Conservation (phyloP, 2,797 vertebrate species). For the Thalassophryne amazonica region DNA sequence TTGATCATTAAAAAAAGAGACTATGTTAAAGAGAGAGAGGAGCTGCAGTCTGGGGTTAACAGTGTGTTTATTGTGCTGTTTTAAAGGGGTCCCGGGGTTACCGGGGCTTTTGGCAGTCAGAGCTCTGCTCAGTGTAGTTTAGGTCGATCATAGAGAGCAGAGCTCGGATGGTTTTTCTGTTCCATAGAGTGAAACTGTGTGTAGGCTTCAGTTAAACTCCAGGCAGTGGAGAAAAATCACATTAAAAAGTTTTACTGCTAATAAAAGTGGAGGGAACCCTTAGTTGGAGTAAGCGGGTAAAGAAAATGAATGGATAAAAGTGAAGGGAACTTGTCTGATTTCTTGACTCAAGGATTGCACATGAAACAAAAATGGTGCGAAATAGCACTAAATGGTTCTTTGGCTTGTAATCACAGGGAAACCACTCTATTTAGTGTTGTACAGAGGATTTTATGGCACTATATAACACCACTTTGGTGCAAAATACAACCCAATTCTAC, state of each 20-base stretch:
- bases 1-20: background rate
- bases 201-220: background rate
- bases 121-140: constrained; percentile 13
- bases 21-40: background rate
- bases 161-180: background rate
- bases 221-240: background rate
- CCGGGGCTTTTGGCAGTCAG: background rate
- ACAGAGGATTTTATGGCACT: too few relatives aligned
- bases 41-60: constrained; percentile 15
- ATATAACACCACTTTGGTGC: too few relatives aligned
- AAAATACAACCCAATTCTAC: too few relatives aligned
- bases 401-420: too few relatives aligned
- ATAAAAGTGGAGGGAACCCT: background rate
- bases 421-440: too few relatives aligned
- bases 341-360: too few relatives aligned
- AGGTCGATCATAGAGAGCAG: background rate
- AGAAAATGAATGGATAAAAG: too few relatives aligned
- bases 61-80: constrained; percentile 33
- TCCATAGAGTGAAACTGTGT: background rate
- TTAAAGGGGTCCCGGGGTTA: constrained; percentile 16
- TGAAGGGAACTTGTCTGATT: too few relatives aligned
- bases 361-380: too few relatives aligned
- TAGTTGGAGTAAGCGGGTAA: too few relatives aligned
- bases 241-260: background rate
- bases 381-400: too few relatives aligned